Evolutionary conservation across 2,113 vertebrate species (phyloP).

Genomic region (Charina bottae): DNA sequence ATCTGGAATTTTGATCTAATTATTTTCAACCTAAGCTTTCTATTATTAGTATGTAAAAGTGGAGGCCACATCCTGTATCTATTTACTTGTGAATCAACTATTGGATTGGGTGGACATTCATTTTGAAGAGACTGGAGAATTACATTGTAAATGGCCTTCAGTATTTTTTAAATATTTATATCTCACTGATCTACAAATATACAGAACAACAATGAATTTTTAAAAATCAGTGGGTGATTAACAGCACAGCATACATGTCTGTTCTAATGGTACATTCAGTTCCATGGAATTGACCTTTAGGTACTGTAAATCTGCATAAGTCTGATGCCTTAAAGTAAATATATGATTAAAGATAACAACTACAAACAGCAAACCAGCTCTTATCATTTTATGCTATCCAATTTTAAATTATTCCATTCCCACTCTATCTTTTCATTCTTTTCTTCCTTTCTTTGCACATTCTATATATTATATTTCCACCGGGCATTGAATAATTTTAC

Average conservation of each 20-base stretch:
- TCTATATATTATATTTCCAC: background rate
- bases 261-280: background rate
- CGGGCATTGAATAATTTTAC: background rate
- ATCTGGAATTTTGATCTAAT: constrained; percentile 5
- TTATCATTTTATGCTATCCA: background rate
- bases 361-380: background rate
- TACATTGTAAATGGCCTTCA: background rate
- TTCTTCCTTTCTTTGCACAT: background rate
- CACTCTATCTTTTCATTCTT: background rate
- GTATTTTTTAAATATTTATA: background rate
- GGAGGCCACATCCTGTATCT: background rate
- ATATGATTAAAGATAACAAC: background rate
- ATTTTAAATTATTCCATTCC: background rate
- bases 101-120: background rate
- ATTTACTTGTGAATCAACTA: background rate
- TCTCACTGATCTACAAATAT: background rate
- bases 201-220: background rate
- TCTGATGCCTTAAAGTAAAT: background rate
- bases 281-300: background rate
- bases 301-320: background rate
- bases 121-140: background rate
- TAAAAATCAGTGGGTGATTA: too few relatives aligned
- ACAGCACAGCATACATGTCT: background rate
- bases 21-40: background rate
- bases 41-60: background rate